Evolutionary conservation across 2,797 vertebrate genomes (phyloP), one percentile per base, ranked within the genome.

Genomic region (Phalanger gymnotis): DNA sequence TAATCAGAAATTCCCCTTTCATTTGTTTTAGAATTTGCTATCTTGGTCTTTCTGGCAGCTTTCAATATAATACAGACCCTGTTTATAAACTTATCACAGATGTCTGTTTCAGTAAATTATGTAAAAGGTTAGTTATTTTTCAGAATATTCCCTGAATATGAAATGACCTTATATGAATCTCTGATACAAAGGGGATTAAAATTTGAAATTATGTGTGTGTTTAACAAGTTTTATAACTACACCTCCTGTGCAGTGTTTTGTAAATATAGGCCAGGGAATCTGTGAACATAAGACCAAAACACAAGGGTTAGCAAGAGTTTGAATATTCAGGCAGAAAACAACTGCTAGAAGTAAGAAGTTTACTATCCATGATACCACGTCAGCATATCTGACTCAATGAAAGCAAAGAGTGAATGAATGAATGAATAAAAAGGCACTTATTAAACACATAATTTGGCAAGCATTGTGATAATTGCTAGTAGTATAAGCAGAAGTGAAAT

Each of bases 311-410:
- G 53, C 13, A 53, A 90, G 61, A 55, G 5, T 92, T 55, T 66
- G 94, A 55, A 53, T 34, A 53, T 12, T 95, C 91, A 95, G 92
- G 92, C 30, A 95, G 61, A 94, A 96, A 95, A 0, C 30, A 96
- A 92, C 94, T 93, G 73, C 61, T 95, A 51, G 56, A 95, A 90
- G 92, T 66, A 5, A 0, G 51, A 40, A 56, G 13, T 5, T n/a
- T n/a, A n/a, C n/a, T 92, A 90, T 3, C 92, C 2, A 0, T 34
- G 96, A 95, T 93, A 95, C 90, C 0, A 0, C 40, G 54, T 31
- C 96, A 96, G 93, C 81, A 95, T 73, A 94, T 95, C 9, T 25
- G 57, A 95, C 87, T 97, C 96, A 96, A 94, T 93, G 92, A 96
- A 95, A 93, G 53, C 53, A 92, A 0, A 0, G 54, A 28, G 55